Evolutionary conservation across 2,113 vertebrate species (phyloP).

Genomic region (Trichomycterus rosablanca): DNA sequence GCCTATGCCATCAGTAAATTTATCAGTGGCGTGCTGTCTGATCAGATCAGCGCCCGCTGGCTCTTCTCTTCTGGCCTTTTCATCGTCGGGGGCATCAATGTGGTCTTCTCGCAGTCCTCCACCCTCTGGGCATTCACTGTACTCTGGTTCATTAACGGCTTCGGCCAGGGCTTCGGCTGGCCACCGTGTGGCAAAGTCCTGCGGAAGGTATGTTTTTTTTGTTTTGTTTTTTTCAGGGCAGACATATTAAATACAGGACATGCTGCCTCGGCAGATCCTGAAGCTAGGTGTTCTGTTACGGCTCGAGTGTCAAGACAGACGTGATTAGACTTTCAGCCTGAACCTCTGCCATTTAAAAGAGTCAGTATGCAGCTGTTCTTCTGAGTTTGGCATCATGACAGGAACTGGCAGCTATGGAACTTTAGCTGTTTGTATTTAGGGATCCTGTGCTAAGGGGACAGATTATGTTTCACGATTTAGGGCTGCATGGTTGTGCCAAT

Average conservation of each 20-base stretch:
- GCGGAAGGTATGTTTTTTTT: constrained; percentile 82
- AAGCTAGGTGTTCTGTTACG: too few species aligned
- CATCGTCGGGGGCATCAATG: constrained; percentile 85
- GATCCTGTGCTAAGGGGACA: not conserved
- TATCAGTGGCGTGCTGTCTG: constrained; percentile 88
- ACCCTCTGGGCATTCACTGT: constrained; percentile 75
- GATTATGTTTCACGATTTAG: not conserved
- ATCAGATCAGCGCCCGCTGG: constrained; percentile 89
- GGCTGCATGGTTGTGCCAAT: too few species aligned
- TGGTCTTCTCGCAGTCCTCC: constrained; percentile 86
- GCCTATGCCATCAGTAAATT: constrained; percentile 98
- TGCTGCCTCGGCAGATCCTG: too few species aligned
- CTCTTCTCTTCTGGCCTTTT: constrained; percentile 89
- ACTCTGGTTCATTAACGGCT: constrained; percentile 93
- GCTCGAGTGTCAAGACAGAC: too few species aligned
- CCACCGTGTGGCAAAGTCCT: constrained; percentile 92
- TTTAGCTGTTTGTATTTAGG: not conserved
- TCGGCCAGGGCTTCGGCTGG: constrained; percentile 96
- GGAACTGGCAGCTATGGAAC: constrained; percentile 1
- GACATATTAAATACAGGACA: too few species aligned
- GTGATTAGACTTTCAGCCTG: too few species aligned
- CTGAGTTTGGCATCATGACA: constrained; percentile 2
- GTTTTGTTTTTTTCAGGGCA: too few species aligned
- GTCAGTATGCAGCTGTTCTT: constrained; percentile 35
- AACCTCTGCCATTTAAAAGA: too few species aligned